These are phyloP conservation scores for Harlomillsia oculata DNA, from an alignment of 1,140 invertebrate species.

Conservation along the genomic window DNA sequence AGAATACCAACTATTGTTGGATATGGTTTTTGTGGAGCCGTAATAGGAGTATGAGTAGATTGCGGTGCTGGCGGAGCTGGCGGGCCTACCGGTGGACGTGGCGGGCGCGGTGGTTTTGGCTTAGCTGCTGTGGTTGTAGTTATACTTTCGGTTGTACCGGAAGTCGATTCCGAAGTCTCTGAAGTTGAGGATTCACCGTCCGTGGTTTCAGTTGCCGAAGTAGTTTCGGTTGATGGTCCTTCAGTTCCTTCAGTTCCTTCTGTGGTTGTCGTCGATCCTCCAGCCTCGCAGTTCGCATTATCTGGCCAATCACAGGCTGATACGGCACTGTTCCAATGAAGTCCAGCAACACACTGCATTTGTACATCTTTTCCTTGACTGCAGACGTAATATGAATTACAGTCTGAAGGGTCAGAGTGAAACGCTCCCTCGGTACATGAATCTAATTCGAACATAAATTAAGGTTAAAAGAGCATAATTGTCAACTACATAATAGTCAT, in stretches of 20 bases:
- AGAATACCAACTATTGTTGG: too few relatives aligned
- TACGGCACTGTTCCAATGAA: slow-evolving; percentile 59
- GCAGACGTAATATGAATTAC: slow-evolving; percentile 62
- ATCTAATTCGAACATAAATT: neutral
- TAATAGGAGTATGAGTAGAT: too few relatives aligned
- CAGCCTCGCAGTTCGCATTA: slow-evolving; percentile 5
- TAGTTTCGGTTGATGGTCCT: too few relatives aligned
- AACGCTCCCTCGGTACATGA: slow-evolving; percentile 55
- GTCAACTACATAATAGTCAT: neutral
- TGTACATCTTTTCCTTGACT: slow-evolving; percentile 63
- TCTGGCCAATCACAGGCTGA: slow-evolving; percentile 29
- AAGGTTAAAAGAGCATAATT: neutral
- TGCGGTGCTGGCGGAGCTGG: too few relatives aligned
- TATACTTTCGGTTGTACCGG: neutral
- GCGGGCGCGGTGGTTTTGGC: neutral
- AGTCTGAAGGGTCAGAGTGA: slow-evolving; percentile 54
- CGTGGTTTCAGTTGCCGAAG: too few relatives aligned
- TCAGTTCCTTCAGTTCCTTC: too few relatives aligned
- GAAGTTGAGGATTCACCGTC: neutral
- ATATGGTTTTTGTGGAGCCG: too few relatives aligned
- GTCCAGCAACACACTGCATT: slow-evolving; percentile 59
- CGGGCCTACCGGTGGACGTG: neutral
- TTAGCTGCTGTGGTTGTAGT: neutral
- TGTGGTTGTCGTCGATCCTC: slow-evolving; percentile 1
- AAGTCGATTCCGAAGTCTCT: neutral